A percentile compares a stretch with the other conserved stretches of the same genome.
These are phyloP conservation scores for Tetramorium parvispinum DNA, from an alignment of 1,140 invertebrate species.

Conservation along the genomic window DNA sequence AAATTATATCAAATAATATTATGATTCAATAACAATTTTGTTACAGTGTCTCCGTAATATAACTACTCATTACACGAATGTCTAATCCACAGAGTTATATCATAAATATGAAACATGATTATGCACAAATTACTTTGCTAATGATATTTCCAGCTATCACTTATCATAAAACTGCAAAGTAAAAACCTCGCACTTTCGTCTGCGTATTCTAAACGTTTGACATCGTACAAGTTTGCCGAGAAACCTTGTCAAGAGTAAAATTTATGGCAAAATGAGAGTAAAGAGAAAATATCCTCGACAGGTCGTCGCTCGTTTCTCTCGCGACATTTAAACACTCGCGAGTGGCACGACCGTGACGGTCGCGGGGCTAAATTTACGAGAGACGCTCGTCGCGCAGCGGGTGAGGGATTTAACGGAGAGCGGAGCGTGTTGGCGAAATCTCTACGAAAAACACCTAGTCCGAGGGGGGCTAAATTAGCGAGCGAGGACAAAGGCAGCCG, in stretches of 20 bases:
- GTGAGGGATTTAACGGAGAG: not conserved
- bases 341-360: not conserved
- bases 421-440: conserved; percentile 18
- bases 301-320: not conserved
- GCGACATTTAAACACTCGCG: not conserved
- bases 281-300: not conserved
- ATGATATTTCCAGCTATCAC: not conserved
- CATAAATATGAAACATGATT: not conserved
- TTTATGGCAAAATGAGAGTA: not conserved
- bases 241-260: not conserved
- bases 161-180: not conserved
- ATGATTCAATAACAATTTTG: not conserved
- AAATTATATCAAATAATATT: not conserved
- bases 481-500: not conserved
- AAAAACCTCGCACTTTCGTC: not conserved
- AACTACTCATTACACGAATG: not conserved
- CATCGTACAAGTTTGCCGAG: not conserved
- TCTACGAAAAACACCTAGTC: conserved; percentile 27
- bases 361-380: not conserved
- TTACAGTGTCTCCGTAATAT: not conserved
- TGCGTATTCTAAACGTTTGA: not conserved
- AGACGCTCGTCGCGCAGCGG: not conserved
- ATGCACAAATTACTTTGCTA: not conserved
- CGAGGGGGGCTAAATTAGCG: conserved; percentile 24
- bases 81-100: not conserved